phyloP scores from a whole-genome alignment of 2,888 invertebrate genomes.

The Spilarctia lutea region DNA sequence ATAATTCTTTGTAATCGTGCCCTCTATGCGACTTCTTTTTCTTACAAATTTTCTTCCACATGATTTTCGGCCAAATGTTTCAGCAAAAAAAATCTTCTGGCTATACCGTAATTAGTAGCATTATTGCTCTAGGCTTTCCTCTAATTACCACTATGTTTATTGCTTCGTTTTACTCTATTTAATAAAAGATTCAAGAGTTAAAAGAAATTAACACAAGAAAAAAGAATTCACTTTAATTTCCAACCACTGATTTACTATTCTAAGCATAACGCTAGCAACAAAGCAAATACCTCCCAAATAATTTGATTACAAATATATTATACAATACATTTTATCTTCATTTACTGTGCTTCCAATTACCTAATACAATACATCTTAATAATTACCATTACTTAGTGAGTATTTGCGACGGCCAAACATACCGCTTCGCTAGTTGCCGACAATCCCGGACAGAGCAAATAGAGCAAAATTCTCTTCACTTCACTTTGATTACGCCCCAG shows the following conservation, averaged over 20 bases:
- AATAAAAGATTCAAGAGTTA: no score
- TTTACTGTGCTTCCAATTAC: background rate
- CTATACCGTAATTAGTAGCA: background rate
- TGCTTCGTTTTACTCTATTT: no score
- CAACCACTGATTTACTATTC: no score
- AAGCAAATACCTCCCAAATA: background rate
- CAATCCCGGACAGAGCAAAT: conserved; percentile 23
- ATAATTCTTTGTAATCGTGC: conserved; percentile 49
- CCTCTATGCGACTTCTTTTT: conserved; percentile 43
- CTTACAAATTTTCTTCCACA: background rate
- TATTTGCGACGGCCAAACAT: background rate
- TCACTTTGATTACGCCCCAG: conserved; percentile 31
- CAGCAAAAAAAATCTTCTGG: background rate
- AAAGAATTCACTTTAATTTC: no score
- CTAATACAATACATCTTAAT: background rate
- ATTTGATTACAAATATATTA: background rate
- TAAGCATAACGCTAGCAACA: background rate
- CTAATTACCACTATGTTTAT: background rate
- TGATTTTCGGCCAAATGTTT: background rate
- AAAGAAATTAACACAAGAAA: no score
- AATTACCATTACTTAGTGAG: background rate
- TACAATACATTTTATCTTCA: background rate
- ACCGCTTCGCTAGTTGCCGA: background rate
- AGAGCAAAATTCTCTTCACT: conserved; percentile 19
- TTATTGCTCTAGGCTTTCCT: background rate